phyloP scores from a whole-genome alignment of 30 jellyfish, hydroid and myxozoan genomes.

The Pseudorhiza aurosa region DNA sequence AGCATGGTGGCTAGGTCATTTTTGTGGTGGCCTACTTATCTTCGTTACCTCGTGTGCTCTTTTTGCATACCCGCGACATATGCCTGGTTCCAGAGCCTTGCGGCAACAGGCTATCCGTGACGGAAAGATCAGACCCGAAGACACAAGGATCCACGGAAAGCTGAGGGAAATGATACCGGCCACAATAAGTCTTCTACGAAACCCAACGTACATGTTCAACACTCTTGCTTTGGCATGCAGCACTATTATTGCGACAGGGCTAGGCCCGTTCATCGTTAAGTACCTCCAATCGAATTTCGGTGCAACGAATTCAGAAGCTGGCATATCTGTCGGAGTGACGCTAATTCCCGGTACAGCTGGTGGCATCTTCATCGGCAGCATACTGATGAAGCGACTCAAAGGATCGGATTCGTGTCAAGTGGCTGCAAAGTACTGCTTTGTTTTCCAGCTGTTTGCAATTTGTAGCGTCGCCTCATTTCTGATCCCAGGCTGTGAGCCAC shows the following conservation, averaged over 20 bases:
- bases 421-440: slow-evolving; percentile 93
- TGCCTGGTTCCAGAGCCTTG: slow-evolving; percentile 97
- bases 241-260: slow-evolving; percentile 94
- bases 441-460: slow-evolving; percentile 91
- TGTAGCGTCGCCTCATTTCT: slow-evolving; percentile 83
- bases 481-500: slow-evolving; percentile 96
- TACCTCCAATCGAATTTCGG: slow-evolving; percentile 97
- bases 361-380: slow-evolving; percentile 94
- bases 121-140: slow-evolving; percentile 97
- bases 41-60: slow-evolving; percentile 91
- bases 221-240: slow-evolving; percentile 91
- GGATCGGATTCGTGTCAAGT: slow-evolving; percentile 82
- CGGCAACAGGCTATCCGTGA: slow-evolving; percentile 89
- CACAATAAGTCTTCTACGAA: slow-evolving; percentile 80
- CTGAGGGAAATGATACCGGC: slow-evolving; percentile 93
- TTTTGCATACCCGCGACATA: slow-evolving; percentile 94
- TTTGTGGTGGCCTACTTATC: slow-evolving; percentile 91
- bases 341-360: slow-evolving; percentile 98
- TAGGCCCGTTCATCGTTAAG: slow-evolving; percentile 97
- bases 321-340: slow-evolving; percentile 94
- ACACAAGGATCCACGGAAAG: slow-evolving; percentile 87
- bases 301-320: slow-evolving; percentile 92
- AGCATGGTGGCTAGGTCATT: slow-evolving; percentile 99
- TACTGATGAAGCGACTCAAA: slow-evolving; percentile 81
- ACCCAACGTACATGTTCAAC: slow-evolving; percentile 89